phyloP scores from a whole-genome alignment of 2,888 invertebrate genomes.

The Dyspetes luteomarginatus region DNA sequence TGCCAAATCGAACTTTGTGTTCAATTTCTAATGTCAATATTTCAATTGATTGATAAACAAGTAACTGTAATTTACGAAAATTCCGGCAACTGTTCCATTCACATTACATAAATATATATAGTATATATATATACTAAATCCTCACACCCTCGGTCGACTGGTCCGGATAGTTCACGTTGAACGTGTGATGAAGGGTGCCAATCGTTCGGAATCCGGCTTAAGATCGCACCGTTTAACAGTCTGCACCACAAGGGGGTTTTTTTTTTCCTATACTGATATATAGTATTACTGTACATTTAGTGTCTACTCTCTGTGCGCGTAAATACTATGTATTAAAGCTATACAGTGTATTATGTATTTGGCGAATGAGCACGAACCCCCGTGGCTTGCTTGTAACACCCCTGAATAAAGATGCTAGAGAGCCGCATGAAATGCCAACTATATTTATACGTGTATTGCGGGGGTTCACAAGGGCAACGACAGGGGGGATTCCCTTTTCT shows the following conservation, averaged over 20 bases:
- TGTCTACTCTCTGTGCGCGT: constrained; percentile 5
- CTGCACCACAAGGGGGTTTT: constrained; percentile 47
- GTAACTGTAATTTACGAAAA: constrained; percentile 2
- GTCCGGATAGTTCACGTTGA: constrained; percentile 45
- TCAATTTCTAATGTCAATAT: too few relatives aligned
- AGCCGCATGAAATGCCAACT: constrained; percentile 76
- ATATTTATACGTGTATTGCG: constrained; percentile 72
- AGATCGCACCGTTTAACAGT: constrained; percentile 78
- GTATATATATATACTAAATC: not conserved
- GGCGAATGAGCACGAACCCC: constrained; percentile 72
- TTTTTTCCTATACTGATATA: not conserved
- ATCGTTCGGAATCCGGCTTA: constrained; percentile 75
- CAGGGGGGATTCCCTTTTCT: constrained; percentile 51
- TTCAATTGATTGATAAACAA: too few relatives aligned
- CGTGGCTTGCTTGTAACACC: constrained; percentile 73
- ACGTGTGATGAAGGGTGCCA: constrained; percentile 63
- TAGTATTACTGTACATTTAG: constrained; percentile 34
- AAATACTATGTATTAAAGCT: constrained; percentile 21
- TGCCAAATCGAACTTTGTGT: too few relatives aligned
- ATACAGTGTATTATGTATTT: constrained; percentile 56
- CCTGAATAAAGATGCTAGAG: constrained; percentile 74
- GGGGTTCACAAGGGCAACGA: constrained; percentile 67
- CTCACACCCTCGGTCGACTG: constrained; percentile 52
- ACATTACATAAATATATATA: not conserved
- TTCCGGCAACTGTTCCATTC: not conserved